phyloP scores from a whole-genome alignment of 2,797 vertebrate genomes.

The Ceryle rudis region DNA sequence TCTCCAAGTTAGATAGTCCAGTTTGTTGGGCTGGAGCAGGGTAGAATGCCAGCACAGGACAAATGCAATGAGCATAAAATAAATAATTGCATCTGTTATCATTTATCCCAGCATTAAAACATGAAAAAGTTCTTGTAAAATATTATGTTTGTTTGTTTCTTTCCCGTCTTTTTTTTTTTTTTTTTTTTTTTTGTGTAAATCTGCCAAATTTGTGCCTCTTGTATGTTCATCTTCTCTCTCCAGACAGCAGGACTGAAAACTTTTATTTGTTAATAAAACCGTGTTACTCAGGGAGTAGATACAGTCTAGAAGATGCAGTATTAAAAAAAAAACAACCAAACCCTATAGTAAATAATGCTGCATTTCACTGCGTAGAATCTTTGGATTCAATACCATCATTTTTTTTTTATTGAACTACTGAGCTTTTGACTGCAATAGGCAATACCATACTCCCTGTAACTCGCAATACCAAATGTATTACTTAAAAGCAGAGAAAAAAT shows the following conservation, averaged over 20 bases:
- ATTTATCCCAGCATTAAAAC: neutral
- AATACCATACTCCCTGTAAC: neutral
- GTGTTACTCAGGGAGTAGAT: neutral
- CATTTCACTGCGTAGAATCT: neutral
- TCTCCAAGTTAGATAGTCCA: neutral
- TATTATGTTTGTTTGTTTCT: too few species aligned
- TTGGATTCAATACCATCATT: neutral
- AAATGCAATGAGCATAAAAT: neutral
- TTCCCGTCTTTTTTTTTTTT: too few species aligned
- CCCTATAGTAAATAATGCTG: neutral
- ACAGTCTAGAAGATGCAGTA: neutral
- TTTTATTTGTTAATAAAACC: neutral
- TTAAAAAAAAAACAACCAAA: neutral
- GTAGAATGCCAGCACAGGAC: neutral
- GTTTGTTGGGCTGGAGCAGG: neutral
- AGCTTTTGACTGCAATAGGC: neutral
- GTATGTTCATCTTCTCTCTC: neutral
- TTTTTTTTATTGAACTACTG: neutral
- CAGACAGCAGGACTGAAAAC: neutral
- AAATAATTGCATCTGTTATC: neutral
- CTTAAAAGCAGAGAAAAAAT: neutral
- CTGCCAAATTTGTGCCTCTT: neutral
- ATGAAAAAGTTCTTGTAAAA: neutral
- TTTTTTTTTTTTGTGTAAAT: neutral
- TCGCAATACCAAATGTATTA: neutral